These are phyloP conservation scores for Solea senegalensis DNA, from an alignment of 2,113 vertebrate species.

Conservation along the genomic window DNA sequence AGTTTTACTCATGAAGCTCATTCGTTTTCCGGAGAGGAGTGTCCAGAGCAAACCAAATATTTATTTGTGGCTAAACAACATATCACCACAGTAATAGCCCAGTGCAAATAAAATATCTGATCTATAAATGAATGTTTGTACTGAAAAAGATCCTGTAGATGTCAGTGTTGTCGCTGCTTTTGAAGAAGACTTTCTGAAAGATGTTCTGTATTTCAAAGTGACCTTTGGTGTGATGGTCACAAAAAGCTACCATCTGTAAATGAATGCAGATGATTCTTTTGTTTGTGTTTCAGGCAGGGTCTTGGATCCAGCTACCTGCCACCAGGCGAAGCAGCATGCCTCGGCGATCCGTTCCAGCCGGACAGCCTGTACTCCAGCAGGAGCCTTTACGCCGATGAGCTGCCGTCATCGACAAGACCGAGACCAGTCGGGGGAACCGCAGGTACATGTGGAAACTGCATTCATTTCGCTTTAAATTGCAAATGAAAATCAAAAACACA, in stretches of 20 bases:
- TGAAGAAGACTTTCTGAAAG: no score
- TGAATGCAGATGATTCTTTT: neutral
- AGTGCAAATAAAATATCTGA: neutral
- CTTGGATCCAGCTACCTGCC: slow-evolving; percentile 85
- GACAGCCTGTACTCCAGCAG: slow-evolving; percentile 88
- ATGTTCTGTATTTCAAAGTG: no score
- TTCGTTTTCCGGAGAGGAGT: neutral
- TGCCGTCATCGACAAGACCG: slow-evolving; percentile 88
- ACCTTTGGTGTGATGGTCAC: neutral
- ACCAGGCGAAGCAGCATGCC: slow-evolving; percentile 82
- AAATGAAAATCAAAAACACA: neutral
- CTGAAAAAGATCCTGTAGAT: no score
- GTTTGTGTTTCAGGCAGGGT: slow-evolving; percentile 80
- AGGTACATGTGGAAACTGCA: slow-evolving; percentile 79
- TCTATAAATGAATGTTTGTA: no score
- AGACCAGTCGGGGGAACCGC: slow-evolving; percentile 92
- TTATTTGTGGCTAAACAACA: neutral
- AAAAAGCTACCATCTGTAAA: neutral
- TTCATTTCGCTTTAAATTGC: neutral
- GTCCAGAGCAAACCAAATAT: no score
- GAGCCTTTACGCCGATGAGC: slow-evolving; percentile 87
- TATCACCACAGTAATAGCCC: neutral
- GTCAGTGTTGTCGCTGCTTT: no score
- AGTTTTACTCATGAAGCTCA: neutral
- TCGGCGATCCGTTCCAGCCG: slow-evolving; percentile 80